Conservation (phyloP, 1,140 invertebrate genomes). For the Onthophagus taurus region DNA sequence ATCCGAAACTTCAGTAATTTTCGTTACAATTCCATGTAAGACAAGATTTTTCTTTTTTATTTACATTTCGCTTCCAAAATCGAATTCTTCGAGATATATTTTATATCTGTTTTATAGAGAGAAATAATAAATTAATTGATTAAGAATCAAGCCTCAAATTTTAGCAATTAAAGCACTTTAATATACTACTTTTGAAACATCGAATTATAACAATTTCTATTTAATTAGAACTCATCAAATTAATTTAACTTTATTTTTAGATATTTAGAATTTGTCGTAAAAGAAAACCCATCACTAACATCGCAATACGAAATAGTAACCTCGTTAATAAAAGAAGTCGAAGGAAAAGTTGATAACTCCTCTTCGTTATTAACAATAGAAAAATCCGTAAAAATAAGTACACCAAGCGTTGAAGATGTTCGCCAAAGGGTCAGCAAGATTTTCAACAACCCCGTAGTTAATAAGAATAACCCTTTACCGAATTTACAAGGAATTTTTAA, state of each 20-base stretch:
- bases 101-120: no score
- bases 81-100: no score
- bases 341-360: conserved; percentile 32
- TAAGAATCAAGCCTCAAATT: no score
- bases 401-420: conserved; percentile 53
- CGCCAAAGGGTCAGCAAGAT: conserved; percentile 50
- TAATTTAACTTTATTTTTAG: conserved; percentile 22
- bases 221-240: no score
- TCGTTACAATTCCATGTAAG: no score
- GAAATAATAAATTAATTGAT: no score
- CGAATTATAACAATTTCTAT: no score
- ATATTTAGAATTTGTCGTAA: conserved; percentile 41
- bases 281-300: conserved; percentile 38
- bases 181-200: no score
- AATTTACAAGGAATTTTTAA: conserved; percentile 33
- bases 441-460: conserved; percentile 41
- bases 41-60: no score
- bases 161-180: no score
- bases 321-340: conserved; percentile 45
- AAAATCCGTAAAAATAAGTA: conserved; percentile 21
- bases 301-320: conserved; percentile 42
- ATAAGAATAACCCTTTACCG: conserved; percentile 23
- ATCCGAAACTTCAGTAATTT: no score
- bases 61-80: no score
- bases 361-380: conserved; percentile 1